Percentiles rank a stretch among this genome's conserved stretches.
These are phyloP conservation scores for Falco novaeseelandiae DNA, from an alignment of 2,797 vertebrate genomes.

Conservation along the genomic window DNA sequence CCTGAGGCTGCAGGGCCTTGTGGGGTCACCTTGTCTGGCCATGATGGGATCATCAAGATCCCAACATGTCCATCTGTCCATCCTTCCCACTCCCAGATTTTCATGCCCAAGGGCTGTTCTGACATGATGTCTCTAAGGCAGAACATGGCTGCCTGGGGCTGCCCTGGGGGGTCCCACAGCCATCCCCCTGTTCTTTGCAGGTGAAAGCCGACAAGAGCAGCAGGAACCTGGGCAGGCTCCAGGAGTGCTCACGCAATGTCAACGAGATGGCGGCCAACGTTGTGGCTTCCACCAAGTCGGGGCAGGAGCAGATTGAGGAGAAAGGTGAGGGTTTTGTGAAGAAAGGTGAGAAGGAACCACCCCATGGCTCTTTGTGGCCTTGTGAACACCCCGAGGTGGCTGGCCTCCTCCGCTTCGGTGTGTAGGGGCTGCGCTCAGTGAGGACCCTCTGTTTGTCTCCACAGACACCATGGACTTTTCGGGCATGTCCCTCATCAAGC, in stretches of 20 bases:
- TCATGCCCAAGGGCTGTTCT: fast-evolving
- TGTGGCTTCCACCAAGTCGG: constrained; percentile 92
- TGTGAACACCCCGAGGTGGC: fast-evolving
- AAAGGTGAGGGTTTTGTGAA: constrained; percentile 76
- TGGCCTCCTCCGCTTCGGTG: fast-evolving
- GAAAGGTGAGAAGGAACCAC: not conserved
- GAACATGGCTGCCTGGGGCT: not conserved
- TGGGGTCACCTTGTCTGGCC: not conserved
- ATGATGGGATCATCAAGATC: not conserved
- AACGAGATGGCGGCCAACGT: constrained; percentile 94
- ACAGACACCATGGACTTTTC: constrained; percentile 97
- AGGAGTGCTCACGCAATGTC: constrained; percentile 90
- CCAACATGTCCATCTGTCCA: not conserved
- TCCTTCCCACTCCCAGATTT: not conserved
- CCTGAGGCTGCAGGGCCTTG: not conserved
- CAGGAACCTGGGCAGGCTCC: constrained; percentile 83
- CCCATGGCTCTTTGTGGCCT: not conserved
- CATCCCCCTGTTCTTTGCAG: constrained; percentile 54
- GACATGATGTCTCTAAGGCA: fast-evolving
- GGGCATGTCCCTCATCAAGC: constrained; percentile 93
- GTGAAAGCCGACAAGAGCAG: constrained; percentile 92
- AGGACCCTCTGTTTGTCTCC: not conserved
- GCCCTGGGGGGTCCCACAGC: not conserved
- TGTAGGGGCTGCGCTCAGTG: fast-evolving
- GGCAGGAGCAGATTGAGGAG: constrained; percentile 92